Conservation (phyloP, 2,888 invertebrate species). For the Eledona agricola region DNA sequence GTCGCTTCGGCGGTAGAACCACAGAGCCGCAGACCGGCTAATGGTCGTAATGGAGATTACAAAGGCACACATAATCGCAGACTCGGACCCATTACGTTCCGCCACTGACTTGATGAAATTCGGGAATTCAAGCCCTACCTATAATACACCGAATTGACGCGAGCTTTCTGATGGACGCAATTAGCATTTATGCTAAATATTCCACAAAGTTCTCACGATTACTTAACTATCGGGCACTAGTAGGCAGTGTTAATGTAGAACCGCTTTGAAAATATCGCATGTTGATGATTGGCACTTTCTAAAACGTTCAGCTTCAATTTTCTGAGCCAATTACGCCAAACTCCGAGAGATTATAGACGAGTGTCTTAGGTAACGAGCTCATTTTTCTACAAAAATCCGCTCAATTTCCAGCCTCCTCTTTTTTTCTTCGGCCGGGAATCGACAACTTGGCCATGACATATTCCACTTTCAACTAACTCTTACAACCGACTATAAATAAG, state of each 20-base stretch:
- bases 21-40: slow-evolving; percentile 51
- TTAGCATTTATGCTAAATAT: slow-evolving; percentile 29
- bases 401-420: slow-evolving; percentile 16
- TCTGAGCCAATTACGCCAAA: slow-evolving; percentile 34
- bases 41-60: slow-evolving; percentile 59
- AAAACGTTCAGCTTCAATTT: slow-evolving; percentile 37
- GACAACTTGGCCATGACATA: slow-evolving; percentile 32
- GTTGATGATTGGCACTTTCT: slow-evolving; percentile 38
- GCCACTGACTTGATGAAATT: slow-evolving; percentile 30
- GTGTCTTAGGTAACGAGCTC: slow-evolving; percentile 24
- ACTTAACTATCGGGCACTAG: slow-evolving; percentile 29
- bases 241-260: slow-evolving; percentile 28
- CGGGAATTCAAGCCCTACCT: slow-evolving; percentile 10
- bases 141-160: slow-evolving; percentile 17
- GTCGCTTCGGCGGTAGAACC: slow-evolving; percentile 40
- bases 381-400: slow-evolving; percentile 29
- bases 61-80: slow-evolving; percentile 56
- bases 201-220: slow-evolving; percentile 34
- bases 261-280: slow-evolving; percentile 37
- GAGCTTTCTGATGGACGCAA: slow-evolving; percentile 25
- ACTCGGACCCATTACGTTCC: slow-evolving; percentile 33
- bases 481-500: slow-evolving; percentile 24
- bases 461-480: slow-evolving; percentile 34
- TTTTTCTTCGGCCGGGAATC: slow-evolving; percentile 23
- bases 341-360: slow-evolving; percentile 29